Base-by-base conservation (phyloP, 2,113 vertebrate species). In the Ellobius talpinus region DNA sequence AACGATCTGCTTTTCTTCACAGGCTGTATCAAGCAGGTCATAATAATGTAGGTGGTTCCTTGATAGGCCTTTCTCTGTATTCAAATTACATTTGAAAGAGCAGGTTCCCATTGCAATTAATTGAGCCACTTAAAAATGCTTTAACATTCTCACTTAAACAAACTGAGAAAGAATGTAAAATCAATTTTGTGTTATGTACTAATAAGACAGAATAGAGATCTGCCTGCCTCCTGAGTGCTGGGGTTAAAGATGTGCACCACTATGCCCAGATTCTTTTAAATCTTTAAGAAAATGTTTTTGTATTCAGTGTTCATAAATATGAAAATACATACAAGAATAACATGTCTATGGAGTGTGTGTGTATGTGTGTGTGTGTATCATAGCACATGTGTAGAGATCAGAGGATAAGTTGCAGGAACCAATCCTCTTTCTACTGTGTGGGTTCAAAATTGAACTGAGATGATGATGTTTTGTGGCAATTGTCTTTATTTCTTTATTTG, bases 71-170 rank as follows among this genome's bases (percentile, higher is more conserved):
- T 93, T 95, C n/a, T 26, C n/a, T 26, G 42, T 86, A 23, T 45
- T 89, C 73, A 72, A 79, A 39, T 86, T 73, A 17, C 26, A 47
- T n/a, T 47, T 68, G 42, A 78, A 74, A 21, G 65, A 91, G 47
- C 78, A 74, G 21, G 7, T n/a, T 91, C 50, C 26, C 21, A 88
- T 82, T 90, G 76, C 29, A 93, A 63, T 76, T 70, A 81, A 11
- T 47, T 89, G 88, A 61, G 8, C 74, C 78, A 77, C 95, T 45
- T 31, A 77, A 68, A 96, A 93, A 76, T 86, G 66, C 33, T 26
- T 72, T 47, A 47, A 66, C 23, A 85, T 90, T 63, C 39, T 88
- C 24, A 78, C 5, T 79, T 58, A 33, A 33, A 81, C 42, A 95
- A 82, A 96, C 66, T 90, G 72, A 68, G 73, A 58, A 89, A 8